Evolutionary conservation across 2,113 vertebrate species (phyloP).

Genomic region (Pontoporia blainvillei): DNA sequence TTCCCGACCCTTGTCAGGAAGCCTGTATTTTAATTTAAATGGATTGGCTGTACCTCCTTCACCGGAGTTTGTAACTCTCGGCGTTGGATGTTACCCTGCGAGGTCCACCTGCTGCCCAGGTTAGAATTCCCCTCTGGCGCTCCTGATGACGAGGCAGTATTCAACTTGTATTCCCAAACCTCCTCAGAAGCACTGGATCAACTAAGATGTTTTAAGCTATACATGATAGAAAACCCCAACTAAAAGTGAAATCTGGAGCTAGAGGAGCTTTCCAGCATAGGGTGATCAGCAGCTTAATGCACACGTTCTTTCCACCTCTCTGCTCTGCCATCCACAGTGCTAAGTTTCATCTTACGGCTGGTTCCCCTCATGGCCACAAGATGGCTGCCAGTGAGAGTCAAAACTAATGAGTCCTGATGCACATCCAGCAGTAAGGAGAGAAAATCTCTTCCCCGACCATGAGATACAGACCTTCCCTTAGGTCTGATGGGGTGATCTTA

Average conservation of each 20-base stretch:
- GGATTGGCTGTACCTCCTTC: background rate
- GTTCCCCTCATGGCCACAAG: background rate
- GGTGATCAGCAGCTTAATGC: background rate
- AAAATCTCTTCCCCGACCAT: background rate
- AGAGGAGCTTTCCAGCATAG: background rate
- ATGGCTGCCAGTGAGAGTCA: background rate
- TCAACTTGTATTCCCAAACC: background rate
- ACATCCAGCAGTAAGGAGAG: background rate
- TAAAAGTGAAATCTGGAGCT: background rate
- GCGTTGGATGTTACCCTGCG: background rate
- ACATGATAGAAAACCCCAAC: background rate
- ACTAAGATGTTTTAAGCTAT: background rate
- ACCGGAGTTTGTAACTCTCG: background rate
- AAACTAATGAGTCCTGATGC: background rate
- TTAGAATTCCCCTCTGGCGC: background rate
- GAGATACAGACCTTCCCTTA: background rate
- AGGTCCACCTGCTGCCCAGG: background rate
- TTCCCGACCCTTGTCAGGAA: slow-evolving; percentile 9
- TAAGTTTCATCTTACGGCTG: background rate
- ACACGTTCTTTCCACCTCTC: background rate
- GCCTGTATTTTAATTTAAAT: background rate
- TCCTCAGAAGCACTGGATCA: background rate
- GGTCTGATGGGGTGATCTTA: background rate
- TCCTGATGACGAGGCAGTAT: background rate
- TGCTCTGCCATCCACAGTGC: background rate